Base-by-base conservation (phyloP, 2,888 invertebrate genomes). In the Drosophila paramelanica region DNA sequence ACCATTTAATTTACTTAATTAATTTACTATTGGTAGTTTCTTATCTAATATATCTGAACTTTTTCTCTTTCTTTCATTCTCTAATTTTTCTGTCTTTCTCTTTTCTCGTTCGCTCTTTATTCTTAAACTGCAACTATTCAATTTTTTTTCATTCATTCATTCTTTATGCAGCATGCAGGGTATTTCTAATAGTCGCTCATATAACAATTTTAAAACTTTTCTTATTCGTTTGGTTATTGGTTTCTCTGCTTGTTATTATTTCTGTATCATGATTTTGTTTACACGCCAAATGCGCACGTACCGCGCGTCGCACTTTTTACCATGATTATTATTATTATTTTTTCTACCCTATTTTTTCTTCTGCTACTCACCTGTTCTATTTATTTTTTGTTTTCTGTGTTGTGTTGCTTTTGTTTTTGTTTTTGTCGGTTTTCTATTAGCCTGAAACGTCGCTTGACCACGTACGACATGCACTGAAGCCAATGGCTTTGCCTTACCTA, bases 281-380 rank as follows among this genome's bases (percentile, higher is more conserved):
- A 84, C 88, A 88, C 81, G 79, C 70, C 89, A 88, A 84, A 89
- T 84, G 85, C 83, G 74, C 83, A 83, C 83, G 83, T 84, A 89
- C 65, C 69, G 52, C 57, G 64, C 82, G 65, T 74, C 76, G 68
- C 85, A 75, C 85, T 88, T 87, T 89, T 83, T 84, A 84, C 69
- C 70, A 77, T 89, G 86, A 80, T 87, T 87, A 81, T 81, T 86
- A 73, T 68, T 86, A 66, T 74, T 17, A 17, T 49, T 64, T 64
- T 47, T 60, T 33, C 23, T 27, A 53, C 36, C 38, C 33, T 39
- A 68, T 76, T 51, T 56, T 45, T 42, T 14, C 27, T 3, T 46
- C 38, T 51, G 23, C n/a, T 49, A 42, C 57, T 65, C 73, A 74
- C 67, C 75, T 74, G 77, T 33, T 42, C 47, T 55, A 23, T 55